Conservation (phyloP, 2,797 vertebrate species). For the Jordanella pulchra region DNA sequence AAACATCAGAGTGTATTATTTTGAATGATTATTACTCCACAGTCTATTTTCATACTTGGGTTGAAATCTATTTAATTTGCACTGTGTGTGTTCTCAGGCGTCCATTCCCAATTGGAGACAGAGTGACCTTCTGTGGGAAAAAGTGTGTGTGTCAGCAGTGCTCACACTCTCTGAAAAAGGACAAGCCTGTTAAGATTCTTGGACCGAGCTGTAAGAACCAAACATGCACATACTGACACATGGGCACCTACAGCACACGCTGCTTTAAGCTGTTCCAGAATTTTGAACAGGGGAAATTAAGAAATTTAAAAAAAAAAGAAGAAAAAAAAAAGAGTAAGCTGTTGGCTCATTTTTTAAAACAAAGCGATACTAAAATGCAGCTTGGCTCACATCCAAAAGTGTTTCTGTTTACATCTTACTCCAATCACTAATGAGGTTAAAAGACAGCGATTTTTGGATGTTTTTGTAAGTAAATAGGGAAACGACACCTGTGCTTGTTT, state of each 20-base stretch:
- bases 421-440: neutral
- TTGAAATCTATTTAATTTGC: constrained; percentile 2
- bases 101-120: constrained; percentile 95
- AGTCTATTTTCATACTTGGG: neutral
- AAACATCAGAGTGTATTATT: neutral
- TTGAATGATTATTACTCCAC: neutral
- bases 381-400: neutral
- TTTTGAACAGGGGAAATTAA: neutral
- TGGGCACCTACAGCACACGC: neutral
- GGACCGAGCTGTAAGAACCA: constrained; percentile 92
- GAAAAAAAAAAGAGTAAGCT: neutral
- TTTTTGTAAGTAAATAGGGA: neutral
- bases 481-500: neutral
- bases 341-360: constrained; percentile 1
- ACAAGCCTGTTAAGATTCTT: constrained; percentile 94
- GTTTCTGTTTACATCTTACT: neutral
- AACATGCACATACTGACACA: constrained; percentile 12
- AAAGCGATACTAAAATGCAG: neutral
- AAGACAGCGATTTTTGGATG: neutral
- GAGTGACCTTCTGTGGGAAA: constrained; percentile 97
- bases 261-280: neutral
- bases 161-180: constrained; percentile 86
- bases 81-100: constrained; percentile 79
- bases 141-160: constrained; percentile 97
- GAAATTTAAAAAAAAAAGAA: neutral